These are phyloP conservation scores for Argyresthia goedartella DNA, from an alignment of 2,888 invertebrate genomes.

Conservation along the genomic window DNA sequence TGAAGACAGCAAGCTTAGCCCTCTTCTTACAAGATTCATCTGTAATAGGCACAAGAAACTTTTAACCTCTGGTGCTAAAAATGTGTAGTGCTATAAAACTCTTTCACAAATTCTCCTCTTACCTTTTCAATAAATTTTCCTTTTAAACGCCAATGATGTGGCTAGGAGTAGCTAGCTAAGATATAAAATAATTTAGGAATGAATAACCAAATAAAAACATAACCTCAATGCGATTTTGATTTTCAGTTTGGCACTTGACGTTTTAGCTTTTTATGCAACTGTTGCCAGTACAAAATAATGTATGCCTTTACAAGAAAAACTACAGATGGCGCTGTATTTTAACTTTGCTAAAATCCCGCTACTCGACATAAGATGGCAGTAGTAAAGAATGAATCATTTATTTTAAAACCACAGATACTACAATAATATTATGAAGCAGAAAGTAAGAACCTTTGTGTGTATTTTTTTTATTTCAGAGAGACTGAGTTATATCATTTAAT, in stretches of 20 bases:
- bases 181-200: background rate
- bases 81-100: background rate
- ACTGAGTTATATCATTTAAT: too few species aligned
- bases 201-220: background rate
- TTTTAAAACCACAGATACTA: too few species aligned
- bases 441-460: too few species aligned
- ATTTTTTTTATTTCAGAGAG: too few species aligned
- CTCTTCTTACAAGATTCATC: constrained; percentile 56
- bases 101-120: background rate
- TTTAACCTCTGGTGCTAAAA: background rate
- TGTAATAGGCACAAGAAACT: constrained; percentile 25
- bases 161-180: background rate
- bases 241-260: constrained; percentile 10
- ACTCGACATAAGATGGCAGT: constrained; percentile 2
- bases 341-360: background rate
- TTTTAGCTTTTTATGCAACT: constrained; percentile 7
- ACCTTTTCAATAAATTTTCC: background rate
- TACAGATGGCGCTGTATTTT: constrained; percentile 6
- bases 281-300: constrained; percentile 10
- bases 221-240: constrained; percentile 5
- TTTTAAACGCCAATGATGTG: too few species aligned
- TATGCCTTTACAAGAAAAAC: background rate
- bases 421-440: too few species aligned
- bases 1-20: constrained; percentile 41
- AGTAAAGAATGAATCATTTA: too few species aligned